phyloP scores from a whole-genome alignment of 2,113 vertebrate genomes.

The Clarias gariepinus region DNA sequence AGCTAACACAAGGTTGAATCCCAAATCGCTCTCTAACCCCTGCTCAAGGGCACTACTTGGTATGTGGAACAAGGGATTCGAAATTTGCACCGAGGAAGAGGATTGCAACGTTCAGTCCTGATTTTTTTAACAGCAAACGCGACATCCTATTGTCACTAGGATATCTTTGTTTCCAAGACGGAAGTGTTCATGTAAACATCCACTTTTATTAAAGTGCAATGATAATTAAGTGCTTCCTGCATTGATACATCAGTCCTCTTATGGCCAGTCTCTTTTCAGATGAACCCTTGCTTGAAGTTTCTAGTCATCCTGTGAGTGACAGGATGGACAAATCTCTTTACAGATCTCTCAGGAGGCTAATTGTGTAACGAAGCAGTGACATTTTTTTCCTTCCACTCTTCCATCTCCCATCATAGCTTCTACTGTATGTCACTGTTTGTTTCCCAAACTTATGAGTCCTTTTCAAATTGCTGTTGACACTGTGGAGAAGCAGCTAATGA shows the following conservation, averaged over 20 bases:
- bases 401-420: constrained; percentile 76
- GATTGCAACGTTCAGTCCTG: too few relatives aligned
- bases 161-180: too few relatives aligned
- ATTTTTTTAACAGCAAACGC: too few relatives aligned
- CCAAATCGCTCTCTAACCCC: too few relatives aligned
- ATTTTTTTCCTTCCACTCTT: constrained; percentile 53
- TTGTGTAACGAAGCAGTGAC: constrained; percentile 56
- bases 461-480: constrained; percentile 99
- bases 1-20: too few relatives aligned
- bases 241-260: constrained; percentile 1
- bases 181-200: too few relatives aligned
- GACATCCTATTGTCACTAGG: too few relatives aligned
- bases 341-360: constrained; percentile 65
- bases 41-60: too few relatives aligned
- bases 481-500: constrained; percentile 99
- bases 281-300: constrained; percentile 52
- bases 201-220: neutral
- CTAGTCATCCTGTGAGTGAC: constrained; percentile 65
- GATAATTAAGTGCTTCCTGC: neutral
- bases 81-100: too few relatives aligned
- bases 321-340: constrained; percentile 72
- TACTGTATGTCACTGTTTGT: constrained; percentile 82
- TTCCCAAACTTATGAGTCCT: constrained; percentile 81
- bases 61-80: too few relatives aligned
- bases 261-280: constrained; percentile 56